These are phyloP conservation scores for Atopsyche davidsoni DNA, from an alignment of 1,140 invertebrate species.

Conservation along the genomic window DNA sequence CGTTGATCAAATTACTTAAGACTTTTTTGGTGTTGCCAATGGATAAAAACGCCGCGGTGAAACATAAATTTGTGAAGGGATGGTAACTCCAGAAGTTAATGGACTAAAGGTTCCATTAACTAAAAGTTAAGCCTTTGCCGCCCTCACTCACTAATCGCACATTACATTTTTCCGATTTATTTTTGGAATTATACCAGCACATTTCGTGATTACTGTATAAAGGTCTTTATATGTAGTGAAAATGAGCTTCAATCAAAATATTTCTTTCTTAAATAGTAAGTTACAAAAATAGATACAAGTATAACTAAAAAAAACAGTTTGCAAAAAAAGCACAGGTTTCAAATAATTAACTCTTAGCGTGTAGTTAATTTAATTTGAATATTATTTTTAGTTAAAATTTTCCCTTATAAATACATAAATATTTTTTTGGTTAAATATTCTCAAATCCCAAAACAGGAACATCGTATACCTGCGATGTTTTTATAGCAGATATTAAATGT, in stretches of 20 bases:
- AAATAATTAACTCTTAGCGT: background rate
- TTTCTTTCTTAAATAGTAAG: too few species aligned
- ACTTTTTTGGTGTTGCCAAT: constrained; percentile 18
- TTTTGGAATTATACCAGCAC: constrained; percentile 2
- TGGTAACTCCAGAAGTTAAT: constrained; percentile 29
- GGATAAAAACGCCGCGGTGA: constrained; percentile 22
- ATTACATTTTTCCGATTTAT: background rate
- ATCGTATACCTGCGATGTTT: too few species aligned
- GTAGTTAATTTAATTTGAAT: background rate
- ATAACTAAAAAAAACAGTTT: too few species aligned
- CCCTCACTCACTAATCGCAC: constrained; percentile 1
- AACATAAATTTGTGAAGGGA: constrained; percentile 29
- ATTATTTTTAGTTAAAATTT: background rate
- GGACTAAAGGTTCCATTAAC: constrained; percentile 29
- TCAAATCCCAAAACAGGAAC: too few species aligned
- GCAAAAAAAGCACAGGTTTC: too few species aligned
- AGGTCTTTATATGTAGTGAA: background rate
- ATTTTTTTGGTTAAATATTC: background rate
- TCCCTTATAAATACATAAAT: background rate
- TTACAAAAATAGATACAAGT: too few species aligned
- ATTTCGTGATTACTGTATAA: background rate
- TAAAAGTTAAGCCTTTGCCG: constrained; percentile 29
- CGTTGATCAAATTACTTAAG: constrained; percentile 24
- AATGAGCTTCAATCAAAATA: background rate
- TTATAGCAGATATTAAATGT: too few species aligned